Percentiles rank a stretch among this genome's conserved stretches.
Conservation (phyloP, 2,888 invertebrate genomes). For the Cremastinae sp. region DNA sequence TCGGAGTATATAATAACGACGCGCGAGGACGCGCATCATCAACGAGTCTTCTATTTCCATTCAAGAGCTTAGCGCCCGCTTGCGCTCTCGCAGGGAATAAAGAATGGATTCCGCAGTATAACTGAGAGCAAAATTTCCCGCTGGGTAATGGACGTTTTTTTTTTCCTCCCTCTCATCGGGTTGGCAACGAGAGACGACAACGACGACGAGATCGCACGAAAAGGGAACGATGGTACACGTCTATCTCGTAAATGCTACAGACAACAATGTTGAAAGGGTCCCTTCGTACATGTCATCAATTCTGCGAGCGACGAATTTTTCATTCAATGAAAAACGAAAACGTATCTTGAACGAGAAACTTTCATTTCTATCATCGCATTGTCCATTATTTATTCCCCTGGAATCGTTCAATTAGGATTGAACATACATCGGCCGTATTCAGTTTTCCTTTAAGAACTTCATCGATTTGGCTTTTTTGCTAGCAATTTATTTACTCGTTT, state of each 20-base stretch:
- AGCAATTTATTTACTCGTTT: too few relatives aligned
- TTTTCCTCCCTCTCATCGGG: not conserved
- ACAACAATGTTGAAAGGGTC: not conserved
- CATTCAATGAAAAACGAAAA: too few relatives aligned
- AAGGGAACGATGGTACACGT: too few relatives aligned
- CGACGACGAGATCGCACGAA: constrained; percentile 1
- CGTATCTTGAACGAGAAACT: too few relatives aligned
- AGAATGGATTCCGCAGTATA: constrained; percentile 40
- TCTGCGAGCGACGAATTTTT: too few relatives aligned
- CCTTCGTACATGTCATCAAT: not conserved
- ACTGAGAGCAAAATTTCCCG: constrained; percentile 15
- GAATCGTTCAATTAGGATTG: too few relatives aligned
- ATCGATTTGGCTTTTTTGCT: too few relatives aligned
- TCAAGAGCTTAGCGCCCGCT: constrained; percentile 27
- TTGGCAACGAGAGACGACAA: constrained; percentile 15
- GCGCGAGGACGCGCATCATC: constrained; percentile 30
- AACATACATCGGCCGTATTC: too few relatives aligned
- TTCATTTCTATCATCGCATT: too few relatives aligned
- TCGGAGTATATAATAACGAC: constrained; percentile 3
- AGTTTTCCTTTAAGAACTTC: too few relatives aligned
- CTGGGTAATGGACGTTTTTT: constrained; percentile 19
- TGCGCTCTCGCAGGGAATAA: constrained; percentile 25
- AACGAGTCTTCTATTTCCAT: constrained; percentile 42
- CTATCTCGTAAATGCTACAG: not conserved
- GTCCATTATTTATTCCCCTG: too few relatives aligned